Evolutionary conservation across 2,113 vertebrate genomes (phyloP).

Genomic region (Dicaeum eximium): DNA sequence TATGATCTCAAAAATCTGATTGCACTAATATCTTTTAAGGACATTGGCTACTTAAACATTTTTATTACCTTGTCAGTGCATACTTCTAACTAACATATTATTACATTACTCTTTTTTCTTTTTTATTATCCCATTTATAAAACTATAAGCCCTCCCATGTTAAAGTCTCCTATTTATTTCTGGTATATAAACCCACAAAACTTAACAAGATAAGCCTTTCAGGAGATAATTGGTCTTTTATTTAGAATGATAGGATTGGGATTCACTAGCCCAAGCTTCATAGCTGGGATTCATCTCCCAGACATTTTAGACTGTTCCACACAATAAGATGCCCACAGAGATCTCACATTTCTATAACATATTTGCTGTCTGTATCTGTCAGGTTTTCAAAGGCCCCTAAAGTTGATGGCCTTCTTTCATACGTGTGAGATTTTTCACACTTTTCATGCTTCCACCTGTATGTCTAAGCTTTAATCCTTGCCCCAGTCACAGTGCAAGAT

Average conservation of each 20-base stretch:
- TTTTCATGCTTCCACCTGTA: accelerated
- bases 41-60: background rate
- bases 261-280: background rate
- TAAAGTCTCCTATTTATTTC: background rate
- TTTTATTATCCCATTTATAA: background rate
- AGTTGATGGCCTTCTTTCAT: background rate
- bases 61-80: background rate
- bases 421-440: background rate
- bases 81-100: background rate
- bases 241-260: background rate
- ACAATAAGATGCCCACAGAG: background rate
- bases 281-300: background rate
- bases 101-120: background rate
- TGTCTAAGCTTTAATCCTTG: background rate
- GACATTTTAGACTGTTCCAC: background rate
- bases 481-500: background rate
- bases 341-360: background rate
- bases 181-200: background rate
- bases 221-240: background rate
- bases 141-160: background rate
- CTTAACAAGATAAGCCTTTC: background rate
- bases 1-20: background rate
- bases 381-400: background rate
- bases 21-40: background rate
- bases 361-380: background rate